A percentile compares a stretch with the other conserved stretches of the same genome.
Conservation (phyloP, 2,888 invertebrate species). For the Crioceris asparagi region DNA sequence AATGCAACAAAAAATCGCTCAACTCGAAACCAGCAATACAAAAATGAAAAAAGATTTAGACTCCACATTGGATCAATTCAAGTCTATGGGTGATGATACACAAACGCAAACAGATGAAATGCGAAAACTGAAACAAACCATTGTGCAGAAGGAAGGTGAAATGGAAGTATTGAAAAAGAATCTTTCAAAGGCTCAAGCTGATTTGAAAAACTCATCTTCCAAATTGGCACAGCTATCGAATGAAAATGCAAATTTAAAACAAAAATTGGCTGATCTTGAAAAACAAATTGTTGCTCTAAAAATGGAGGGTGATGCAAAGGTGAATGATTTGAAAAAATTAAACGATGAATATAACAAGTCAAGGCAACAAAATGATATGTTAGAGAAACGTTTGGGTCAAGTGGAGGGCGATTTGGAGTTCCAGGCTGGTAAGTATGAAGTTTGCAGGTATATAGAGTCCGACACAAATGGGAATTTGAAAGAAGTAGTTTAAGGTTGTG, state of each 20-base stretch:
- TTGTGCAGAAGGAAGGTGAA: constrained; percentile 6
- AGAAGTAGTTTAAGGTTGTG: too few species aligned
- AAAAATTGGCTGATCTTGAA: constrained; percentile 8
- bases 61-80: constrained; percentile 8
- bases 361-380: background rate
- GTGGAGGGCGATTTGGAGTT: background rate
- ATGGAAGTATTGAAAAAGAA: constrained; percentile 8
- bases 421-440: too few species aligned
- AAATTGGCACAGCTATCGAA: constrained; percentile 1
- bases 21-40: constrained; percentile 14
- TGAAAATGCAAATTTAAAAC: constrained; percentile 10
- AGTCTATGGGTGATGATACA: constrained; percentile 4
- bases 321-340: background rate
- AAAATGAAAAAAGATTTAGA: constrained; percentile 11
- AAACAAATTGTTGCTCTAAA: constrained; percentile 3
- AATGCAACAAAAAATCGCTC: constrained; percentile 15
- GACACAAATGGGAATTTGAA: too few species aligned
- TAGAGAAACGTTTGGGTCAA: background rate
- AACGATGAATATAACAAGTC: too few species aligned
- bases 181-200: constrained; percentile 5
- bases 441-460: too few species aligned
- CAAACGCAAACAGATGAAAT: constrained; percentile 8
- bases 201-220: background rate
- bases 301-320: background rate
- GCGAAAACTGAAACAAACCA: constrained; percentile 7